A percentile compares a stretch with the other conserved stretches of the same genome.
These are phyloP conservation scores for Noctua janthina DNA, from an alignment of 2,888 invertebrate genomes.

Conservation along the genomic window DNA sequence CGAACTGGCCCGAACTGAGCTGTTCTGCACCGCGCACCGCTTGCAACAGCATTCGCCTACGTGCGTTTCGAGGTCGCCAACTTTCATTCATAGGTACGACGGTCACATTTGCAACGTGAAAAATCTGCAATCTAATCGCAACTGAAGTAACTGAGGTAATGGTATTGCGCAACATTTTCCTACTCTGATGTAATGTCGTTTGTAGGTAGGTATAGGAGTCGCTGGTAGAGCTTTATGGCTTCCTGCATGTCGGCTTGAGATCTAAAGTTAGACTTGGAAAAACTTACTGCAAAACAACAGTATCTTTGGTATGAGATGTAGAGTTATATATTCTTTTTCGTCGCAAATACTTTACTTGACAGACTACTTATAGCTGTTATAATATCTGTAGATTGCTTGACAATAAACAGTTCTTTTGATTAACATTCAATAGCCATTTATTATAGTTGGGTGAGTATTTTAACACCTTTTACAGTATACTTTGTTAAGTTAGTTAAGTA, in stretches of 20 bases:
- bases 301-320: not conserved
- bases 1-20: slow-evolving; percentile 45
- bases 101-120: slow-evolving; percentile 70
- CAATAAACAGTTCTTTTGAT: slow-evolving; percentile 13
- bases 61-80: slow-evolving; percentile 86
- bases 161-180: slow-evolving; percentile 56
- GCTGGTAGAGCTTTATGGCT: slow-evolving; percentile 37
- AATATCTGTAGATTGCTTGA: not conserved
- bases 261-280: slow-evolving; percentile 32
- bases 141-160: slow-evolving; percentile 57
- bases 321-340: slow-evolving; percentile 10
- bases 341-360: not conserved
- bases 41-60: slow-evolving; percentile 88
- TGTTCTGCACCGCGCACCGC: slow-evolving; percentile 64
- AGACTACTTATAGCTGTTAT: not conserved
- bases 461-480: slow-evolving; percentile 21
- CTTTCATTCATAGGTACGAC: slow-evolving; percentile 87
- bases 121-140: slow-evolving; percentile 70
- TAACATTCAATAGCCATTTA: slow-evolving; percentile 14
- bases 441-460: slow-evolving; percentile 25
- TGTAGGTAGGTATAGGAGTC: slow-evolving; percentile 19
- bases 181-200: slow-evolving; percentile 44
- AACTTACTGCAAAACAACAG: not conserved
- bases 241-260: slow-evolving; percentile 12
- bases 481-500: slow-evolving; percentile 14